Evolutionary conservation across 2,797 vertebrate genomes (phyloP), one percentile per base, ranked within the genome.

Genomic region (Tokudaia muenninki): DNA sequence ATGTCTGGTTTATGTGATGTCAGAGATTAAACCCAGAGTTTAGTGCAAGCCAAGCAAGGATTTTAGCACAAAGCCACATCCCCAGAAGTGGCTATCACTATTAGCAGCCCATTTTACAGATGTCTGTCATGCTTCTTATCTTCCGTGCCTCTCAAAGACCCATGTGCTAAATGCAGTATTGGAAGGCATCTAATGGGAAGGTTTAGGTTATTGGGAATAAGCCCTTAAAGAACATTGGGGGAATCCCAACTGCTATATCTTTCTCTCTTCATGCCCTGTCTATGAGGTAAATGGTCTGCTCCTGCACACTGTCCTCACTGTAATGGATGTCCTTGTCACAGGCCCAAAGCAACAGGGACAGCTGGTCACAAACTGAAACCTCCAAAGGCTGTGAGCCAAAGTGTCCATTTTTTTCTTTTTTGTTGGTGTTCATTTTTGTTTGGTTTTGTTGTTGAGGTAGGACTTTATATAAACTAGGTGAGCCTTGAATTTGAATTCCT

Each of bases 61-160:
- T 31, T n/a, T 31, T 34, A 31, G 78, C 26, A 19, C 78, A 52
- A 10, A 55, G 17, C 31, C 26, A 78, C 75, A 50, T 50, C 17
- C 26, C 50, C 72, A 78, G 70, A 83, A 93, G 77, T 82, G 72
- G 83, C 14, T 67, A 87, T 21, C 70, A 26, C 26, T 92, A 74
- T 89, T 47, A 91, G 65, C 16, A 80, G 37, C 4, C 67, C 75
- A 90, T 82, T 95, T 96, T 72, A 87, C 6, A 94, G 65, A 88
- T 67, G 31, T 34, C 67, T 72, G 6, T 21, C 67, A 72, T 8
- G 7, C 67, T 72, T 72, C 6, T 41, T 47, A 22, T 19, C 34
- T 65, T 90, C 47, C 50, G 26, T 65, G 44, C 52, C 59, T 34
- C 26, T n/a, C 47, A 21, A 57, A 81, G 63, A 11, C 14, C 24